Evolutionary conservation across 2,888 invertebrate species (phyloP), one percentile per base, ranked within the genome.

Genomic region (Agrotis segetum): DNA sequence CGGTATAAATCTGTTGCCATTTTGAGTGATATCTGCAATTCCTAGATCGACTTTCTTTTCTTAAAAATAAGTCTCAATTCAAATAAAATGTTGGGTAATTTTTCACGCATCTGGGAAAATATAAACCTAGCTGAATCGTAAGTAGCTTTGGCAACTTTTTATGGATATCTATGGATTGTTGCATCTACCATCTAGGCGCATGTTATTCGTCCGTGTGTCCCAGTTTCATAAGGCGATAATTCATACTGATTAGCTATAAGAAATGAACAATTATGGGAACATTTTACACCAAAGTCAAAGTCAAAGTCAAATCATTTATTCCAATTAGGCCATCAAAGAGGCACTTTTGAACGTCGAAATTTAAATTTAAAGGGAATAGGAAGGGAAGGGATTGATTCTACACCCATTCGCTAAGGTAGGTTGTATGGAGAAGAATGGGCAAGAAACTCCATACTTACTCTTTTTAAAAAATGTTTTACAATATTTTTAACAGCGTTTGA

Each of bases 181-280:
- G 24, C 34, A 50, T 77, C 6, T 56, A 72, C 19, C 34, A 50
- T 77, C 6, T 56, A 72, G 40, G 11, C 40, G 11, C 11, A 24
- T 24, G 24, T 19, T 24, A 52, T 52, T 29, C 13, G 3, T 2
- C 67, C 34, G 11, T 34, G 17, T 67, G 60, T 4, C n/a, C 70
- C 40, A 70, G 50, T 81, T 81, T 69, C 29, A 44, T 52, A 66
- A 63, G 46, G 14, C 47, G 47, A 24, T 47, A 53, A 52, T 44
- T 67, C 21, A n/a, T 52, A 40, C 29, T 61, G 60, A 24, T 49
- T 17, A 19, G 2, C 1, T 53, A 3, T 40, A 56, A 34, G 17
- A 62, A 49, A 17, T 21, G n/a, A 64, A 77, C 74, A 74, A 67
- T 61, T n/a, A 60, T 73, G 74, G 60, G 63, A 73, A 73, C 44